Evolutionary conservation across 2,888 invertebrate species (phyloP).

Genomic region (Falcaria lacertinaria): DNA sequence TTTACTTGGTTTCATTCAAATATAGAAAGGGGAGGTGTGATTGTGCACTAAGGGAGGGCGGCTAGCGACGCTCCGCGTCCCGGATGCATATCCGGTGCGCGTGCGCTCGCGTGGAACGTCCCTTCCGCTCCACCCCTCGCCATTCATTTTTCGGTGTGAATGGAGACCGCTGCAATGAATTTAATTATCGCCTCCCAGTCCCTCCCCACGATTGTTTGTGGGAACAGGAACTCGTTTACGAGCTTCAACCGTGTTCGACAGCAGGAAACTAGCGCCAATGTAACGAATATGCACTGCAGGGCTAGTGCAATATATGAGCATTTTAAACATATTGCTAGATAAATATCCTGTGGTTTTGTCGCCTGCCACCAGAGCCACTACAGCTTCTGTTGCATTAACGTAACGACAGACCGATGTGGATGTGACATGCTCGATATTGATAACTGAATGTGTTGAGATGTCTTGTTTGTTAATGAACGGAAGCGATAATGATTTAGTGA

Average conservation of each 20-base stretch:
- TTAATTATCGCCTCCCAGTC: constrained; percentile 34
- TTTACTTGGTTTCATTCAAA: constrained; percentile 1
- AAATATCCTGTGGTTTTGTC: too few species aligned
- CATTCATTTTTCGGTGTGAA: constrained; percentile 54
- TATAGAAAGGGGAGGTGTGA: constrained; percentile 31
- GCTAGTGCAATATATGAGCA: too few species aligned
- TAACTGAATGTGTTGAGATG: constrained; percentile 36
- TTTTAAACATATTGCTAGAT: too few species aligned
- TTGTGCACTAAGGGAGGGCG: constrained; percentile 39
- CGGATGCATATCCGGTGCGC: constrained; percentile 73
- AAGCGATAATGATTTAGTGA: constrained; percentile 73
- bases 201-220: constrained; percentile 32
- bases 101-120: constrained; percentile 70
- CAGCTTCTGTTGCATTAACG: too few species aligned
- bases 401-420: constrained; percentile 7
- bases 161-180: constrained; percentile 34
- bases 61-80: constrained; percentile 62
- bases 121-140: constrained; percentile 70
- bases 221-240: constrained; percentile 27
- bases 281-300: too few species aligned
- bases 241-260: constrained; percentile 17
- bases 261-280: constrained; percentile 25
- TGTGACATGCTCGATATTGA: constrained; percentile 21
- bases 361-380: too few species aligned
- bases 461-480: constrained; percentile 60